Evolutionary conservation across 2,797 vertebrate species (phyloP).

Genomic region (Sebastes trivittatus): DNA sequence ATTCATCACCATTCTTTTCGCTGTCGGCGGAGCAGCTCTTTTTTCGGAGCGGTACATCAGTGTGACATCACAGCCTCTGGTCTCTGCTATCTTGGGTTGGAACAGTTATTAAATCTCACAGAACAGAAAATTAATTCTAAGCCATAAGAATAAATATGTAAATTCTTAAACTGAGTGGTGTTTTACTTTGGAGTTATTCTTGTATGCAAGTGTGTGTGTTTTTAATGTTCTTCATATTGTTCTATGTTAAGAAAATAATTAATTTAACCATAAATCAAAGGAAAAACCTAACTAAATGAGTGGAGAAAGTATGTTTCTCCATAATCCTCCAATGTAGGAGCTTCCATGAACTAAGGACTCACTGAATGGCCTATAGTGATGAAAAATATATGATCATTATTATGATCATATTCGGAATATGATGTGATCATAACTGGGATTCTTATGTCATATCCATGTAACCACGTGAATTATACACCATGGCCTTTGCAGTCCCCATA

Average conservation of each 20-base stretch:
- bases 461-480: neutral
- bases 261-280: neutral
- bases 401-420: neutral
- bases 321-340: neutral
- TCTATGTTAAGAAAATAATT: neutral
- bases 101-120: conserved; percentile 32
- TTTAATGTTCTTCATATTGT: neutral
- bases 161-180: conserved; percentile 37
- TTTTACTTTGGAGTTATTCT: neutral
- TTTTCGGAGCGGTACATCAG: conserved; percentile 4
- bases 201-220: neutral
- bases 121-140: conserved; percentile 39
- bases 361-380: no score
- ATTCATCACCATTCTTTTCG: conserved; percentile 43
- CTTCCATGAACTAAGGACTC: neutral
- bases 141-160: conserved; percentile 69
- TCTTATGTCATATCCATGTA: neutral
- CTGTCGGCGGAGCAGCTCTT: conserved; percentile 34
- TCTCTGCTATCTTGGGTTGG: conserved; percentile 16
- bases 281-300: neutral
- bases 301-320: neutral
- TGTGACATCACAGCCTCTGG: conserved; percentile 36
- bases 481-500: neutral
- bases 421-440: neutral
- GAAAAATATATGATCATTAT: no score